Percentiles rank a stretch among this genome's conserved stretches.
Evolutionary conservation across 2,797 vertebrate genomes (phyloP).

Genomic region (Avahi laniger): DNA sequence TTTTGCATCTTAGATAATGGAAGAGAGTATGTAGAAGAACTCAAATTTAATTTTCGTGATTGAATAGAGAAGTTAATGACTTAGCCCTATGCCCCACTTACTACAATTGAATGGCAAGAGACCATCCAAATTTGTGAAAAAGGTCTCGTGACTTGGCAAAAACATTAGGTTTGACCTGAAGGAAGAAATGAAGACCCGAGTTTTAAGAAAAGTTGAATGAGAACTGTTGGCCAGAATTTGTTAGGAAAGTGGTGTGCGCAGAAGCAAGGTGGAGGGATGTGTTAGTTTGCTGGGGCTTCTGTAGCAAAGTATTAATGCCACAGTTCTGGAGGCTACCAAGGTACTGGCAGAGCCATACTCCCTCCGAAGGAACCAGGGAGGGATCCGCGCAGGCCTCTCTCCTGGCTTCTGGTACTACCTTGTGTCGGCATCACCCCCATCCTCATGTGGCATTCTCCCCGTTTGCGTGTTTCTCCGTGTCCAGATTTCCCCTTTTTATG

Average conservation of each 20-base stretch:
- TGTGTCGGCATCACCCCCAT: background rate
- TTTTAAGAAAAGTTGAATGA: conserved; percentile 8
- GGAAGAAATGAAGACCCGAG: background rate
- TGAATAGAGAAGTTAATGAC: conserved; percentile 69
- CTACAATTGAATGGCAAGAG: conserved; percentile 69
- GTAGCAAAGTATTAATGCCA: background rate
- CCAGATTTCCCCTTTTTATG: background rate
- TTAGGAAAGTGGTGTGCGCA: background rate
- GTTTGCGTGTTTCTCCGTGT: background rate
- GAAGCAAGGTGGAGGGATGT: background rate
- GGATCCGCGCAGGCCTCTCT: background rate
- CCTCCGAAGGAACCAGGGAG: background rate
- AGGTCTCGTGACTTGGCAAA: conserved; percentile 27
- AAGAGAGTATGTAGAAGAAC: conserved; percentile 4
- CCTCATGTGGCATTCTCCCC: background rate
- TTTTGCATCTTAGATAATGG: conserved; percentile 66
- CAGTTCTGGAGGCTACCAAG: background rate
- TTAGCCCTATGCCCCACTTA: conserved; percentile 43
- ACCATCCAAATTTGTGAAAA: conserved; percentile 63
- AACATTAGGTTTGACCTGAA: conserved; percentile 25
- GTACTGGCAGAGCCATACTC: fast-evolving
- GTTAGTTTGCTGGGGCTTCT: background rate
- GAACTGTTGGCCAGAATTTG: background rate
- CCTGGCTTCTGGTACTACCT: too few relatives aligned
- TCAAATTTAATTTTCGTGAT: conserved; percentile 73